Percentiles rank a stretch among this genome's conserved stretches.
These are phyloP conservation scores for Fregetta grallaria DNA, from an alignment of 2,113 vertebrate species.

Conservation along the genomic window DNA sequence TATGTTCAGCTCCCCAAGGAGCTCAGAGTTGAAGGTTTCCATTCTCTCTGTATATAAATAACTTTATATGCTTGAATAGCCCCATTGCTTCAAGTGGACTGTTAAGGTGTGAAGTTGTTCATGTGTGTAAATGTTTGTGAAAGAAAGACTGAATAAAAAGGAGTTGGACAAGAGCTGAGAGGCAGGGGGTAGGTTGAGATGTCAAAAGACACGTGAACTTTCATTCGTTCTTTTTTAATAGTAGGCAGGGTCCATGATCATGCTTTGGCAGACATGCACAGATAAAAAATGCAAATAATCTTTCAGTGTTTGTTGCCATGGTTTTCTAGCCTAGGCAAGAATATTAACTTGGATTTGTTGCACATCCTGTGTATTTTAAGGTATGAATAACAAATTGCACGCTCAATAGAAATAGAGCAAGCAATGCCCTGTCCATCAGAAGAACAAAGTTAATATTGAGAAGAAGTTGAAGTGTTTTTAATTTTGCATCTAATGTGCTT, in stretches of 20 bases:
- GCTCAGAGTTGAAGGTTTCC: not conserved
- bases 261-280: not conserved
- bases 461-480: not conserved
- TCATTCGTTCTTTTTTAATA: not conserved
- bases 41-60: constrained; percentile 1
- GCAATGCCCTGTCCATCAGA: not conserved
- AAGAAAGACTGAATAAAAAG: not conserved
- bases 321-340: not conserved
- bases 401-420: not conserved
- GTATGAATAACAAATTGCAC: not conserved
- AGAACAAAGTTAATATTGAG: not conserved
- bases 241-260: not conserved
- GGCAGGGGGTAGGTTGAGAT: not conserved
- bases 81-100: not conserved
- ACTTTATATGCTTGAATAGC: not conserved
- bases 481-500: not conserved
- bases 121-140: not conserved
- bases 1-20: not conserved
- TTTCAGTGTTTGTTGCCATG: not conserved
- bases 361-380: not conserved
- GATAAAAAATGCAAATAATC: not conserved
- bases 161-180: not conserved
- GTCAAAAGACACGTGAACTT: constrained; percentile 9
- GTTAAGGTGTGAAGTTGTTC: not conserved
- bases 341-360: not conserved